phyloP scores from a whole-genome alignment of 2,888 invertebrate species.

The Nemotelus pantherinus region DNA sequence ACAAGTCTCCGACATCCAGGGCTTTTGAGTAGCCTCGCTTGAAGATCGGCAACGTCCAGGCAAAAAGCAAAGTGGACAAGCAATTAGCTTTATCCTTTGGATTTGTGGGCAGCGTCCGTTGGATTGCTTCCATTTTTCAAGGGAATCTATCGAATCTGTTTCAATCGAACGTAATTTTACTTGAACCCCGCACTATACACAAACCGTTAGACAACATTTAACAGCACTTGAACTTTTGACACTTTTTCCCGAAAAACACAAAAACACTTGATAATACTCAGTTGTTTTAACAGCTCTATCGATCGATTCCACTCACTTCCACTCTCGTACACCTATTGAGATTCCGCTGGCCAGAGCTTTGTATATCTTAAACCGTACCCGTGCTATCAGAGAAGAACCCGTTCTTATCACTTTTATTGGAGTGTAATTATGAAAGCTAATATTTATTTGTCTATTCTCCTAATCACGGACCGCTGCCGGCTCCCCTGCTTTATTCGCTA shows the following conservation, averaged over 20 bases:
- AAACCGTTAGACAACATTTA: neutral
- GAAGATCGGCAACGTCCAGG: conserved; percentile 68
- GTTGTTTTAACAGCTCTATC: neutral
- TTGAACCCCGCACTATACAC: neutral
- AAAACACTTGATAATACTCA: neutral
- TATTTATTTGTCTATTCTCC: conserved; percentile 1
- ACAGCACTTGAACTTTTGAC: neutral
- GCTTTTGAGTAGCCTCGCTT: conserved; percentile 65
- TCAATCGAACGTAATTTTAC: neutral
- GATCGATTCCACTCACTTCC: neutral
- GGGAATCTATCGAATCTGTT: neutral
- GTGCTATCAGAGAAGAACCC: conserved; percentile 2
- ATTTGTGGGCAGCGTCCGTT: conserved; percentile 56
- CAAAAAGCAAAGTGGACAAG: conserved; percentile 65
- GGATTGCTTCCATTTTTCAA: conserved; percentile 42
- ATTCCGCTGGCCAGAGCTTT: neutral
- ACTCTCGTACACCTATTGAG: neutral
- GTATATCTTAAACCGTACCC: neutral
- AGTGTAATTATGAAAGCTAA: neutral
- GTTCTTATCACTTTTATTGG: conserved; percentile 9
- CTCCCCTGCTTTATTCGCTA: neutral
- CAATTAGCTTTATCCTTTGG: conserved; percentile 66
- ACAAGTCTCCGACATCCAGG: conserved; percentile 66
- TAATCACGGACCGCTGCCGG: neutral
- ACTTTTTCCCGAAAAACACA: neutral